phyloP scores from a whole-genome alignment of 2,113 vertebrate genomes.

The Saguinus midas region DNA sequence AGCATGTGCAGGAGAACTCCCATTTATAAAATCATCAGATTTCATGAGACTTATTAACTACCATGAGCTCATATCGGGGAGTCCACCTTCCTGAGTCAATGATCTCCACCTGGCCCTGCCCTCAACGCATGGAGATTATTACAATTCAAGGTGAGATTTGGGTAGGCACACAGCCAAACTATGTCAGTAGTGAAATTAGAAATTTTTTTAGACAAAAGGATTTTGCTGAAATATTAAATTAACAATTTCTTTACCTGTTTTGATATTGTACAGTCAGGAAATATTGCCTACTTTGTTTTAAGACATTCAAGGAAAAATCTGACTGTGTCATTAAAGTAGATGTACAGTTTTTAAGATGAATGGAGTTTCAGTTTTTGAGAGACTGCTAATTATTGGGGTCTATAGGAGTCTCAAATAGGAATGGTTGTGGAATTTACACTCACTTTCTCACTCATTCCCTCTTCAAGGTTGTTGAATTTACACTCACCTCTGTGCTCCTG shows the following conservation, averaged over 20 bases:
- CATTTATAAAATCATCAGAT: too few relatives aligned
- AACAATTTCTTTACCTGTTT: background rate
- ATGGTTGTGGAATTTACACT: background rate
- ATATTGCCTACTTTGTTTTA: background rate
- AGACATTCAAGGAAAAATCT: background rate
- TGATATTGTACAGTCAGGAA: background rate
- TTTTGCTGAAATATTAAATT: slow-evolving; percentile 51
- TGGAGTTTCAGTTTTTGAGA: background rate
- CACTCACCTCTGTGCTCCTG: background rate
- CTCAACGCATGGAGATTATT: too few relatives aligned
- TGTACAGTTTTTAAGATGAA: background rate
- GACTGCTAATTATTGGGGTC: background rate
- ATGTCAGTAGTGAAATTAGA: background rate
- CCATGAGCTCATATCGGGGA: too few relatives aligned
- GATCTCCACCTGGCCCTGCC: too few relatives aligned
- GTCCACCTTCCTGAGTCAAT: too few relatives aligned
- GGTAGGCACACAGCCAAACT: too few relatives aligned
- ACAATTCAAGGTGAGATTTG: too few relatives aligned
- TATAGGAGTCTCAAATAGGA: background rate
- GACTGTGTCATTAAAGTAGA: background rate
- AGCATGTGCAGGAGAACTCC: too few relatives aligned
- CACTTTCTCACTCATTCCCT: background rate
- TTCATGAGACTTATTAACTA: too few relatives aligned
- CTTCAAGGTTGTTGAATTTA: background rate
- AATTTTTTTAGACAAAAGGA: slow-evolving; percentile 14